Base-by-base conservation (phyloP, 2,888 invertebrate genomes). In the Nomada hirtipes region DNA sequence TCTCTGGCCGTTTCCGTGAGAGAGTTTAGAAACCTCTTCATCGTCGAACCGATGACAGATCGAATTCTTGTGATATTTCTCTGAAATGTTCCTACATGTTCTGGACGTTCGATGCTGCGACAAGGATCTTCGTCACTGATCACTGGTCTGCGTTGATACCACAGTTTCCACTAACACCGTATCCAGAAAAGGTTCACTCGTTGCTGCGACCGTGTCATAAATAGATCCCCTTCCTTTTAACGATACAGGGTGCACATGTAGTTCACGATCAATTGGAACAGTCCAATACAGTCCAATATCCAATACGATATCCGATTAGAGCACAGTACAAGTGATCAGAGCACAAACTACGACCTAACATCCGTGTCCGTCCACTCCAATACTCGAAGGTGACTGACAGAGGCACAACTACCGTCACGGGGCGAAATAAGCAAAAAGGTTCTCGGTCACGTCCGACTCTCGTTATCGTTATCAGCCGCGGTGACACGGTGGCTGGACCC, bases 391-490 rank as follows among this genome's bases (percentile, higher is more conserved):
- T 36, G 4, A 42, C 42, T 18, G 68, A 29, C 36, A 15, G 23
- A 18, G 18, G 18, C 36, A 15, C n/a, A 52, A 42, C 20, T 20
- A 23, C 42, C 4, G 15, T 47, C 42, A 53, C 13, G 26, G n/a
- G 2, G 13, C 52, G 60, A 44, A 59, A 20, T 2, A 29, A 68
- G 65, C 10, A 68, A 64, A 64, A 50, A 67, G 60, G 68, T 64
- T 26, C 64, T 73, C 76, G 84, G 76, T 78, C 84, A 84, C 84
- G 86, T 86, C 78, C 71, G 69, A 57, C 61, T 79, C 77, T 81
- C 85, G 84, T 84, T 85, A 86, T 86, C 86, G 86, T 87, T 81
- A 86, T 86, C 86, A 82, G 85, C 44, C 76, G 83, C 85, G 82
- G 79, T 77, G 79, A 78, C 87, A 79, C 80, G 67, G 80, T 83